Base-by-base conservation (phyloP, 2,888 invertebrate species). In the Acronicta leporina region DNA sequence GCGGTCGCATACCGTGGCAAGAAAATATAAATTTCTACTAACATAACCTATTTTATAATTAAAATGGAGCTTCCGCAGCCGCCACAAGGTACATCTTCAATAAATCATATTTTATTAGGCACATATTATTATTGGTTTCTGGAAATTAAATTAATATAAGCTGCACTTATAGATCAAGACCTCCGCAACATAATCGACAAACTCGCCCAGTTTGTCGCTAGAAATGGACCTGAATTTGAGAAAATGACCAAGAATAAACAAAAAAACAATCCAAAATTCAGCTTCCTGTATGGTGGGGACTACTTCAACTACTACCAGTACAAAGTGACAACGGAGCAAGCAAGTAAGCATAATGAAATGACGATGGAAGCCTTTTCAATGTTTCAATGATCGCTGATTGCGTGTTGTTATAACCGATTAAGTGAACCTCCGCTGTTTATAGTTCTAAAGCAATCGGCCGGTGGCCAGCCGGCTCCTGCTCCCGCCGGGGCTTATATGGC, bases 141-240 rank as follows among this genome's bases (percentile, higher is more conserved):
- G 16, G 14, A 61, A 13, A 41, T 65, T 56, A 57, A 56, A 57
- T 38, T 38, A 38, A 49, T 11, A 11, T 33, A 33, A 33, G 10
- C 30, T 56, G 20, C 48, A 51, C 60, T 92, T 95, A 72, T 88
- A 97, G 99, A 99, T 95, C 97, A 97, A 85, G 99, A 99, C 89
- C 96, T 99, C 84, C 97, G 98, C 87, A 99, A 98, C 95, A 99
- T 99, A 86, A 99, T 99, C 85, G 99, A 99, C 95, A 99, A 99
- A 95, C 95, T 99, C 82, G 99, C 99, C 13, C 98, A 99, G 92
- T 99, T 99, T 96, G 99, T 99, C 75, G 99, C 99, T 63, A 95
- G 99, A 92, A 99, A 99, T 97, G 99, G 99, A 54, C 99, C 98
- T n/a, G 99, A 99, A 89, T 99, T 99, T 94, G 99, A 99, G 95